Percentiles rank a stretch among this genome's conserved stretches.
phyloP scores from a whole-genome alignment of 1,140 invertebrate species.

The Aradophagus sp. region DNA sequence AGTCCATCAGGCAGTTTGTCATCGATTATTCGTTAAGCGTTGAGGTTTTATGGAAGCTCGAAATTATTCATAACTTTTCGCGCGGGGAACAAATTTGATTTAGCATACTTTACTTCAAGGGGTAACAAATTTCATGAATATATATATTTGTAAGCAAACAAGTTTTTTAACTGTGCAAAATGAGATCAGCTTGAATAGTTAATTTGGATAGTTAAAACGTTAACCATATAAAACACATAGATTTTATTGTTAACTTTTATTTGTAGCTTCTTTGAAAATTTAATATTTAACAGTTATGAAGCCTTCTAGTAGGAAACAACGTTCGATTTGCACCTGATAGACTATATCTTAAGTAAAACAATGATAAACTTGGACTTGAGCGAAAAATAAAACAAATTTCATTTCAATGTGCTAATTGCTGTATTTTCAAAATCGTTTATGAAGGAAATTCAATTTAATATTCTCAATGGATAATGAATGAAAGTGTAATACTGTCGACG shows the following conservation, averaged over 20 bases:
- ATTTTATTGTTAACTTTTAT: too few relatives aligned
- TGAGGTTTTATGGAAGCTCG: conserved; percentile 36
- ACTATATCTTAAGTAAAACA: conserved; percentile 27
- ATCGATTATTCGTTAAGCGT: conserved; percentile 31
- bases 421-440: conserved; percentile 24
- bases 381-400: conserved; percentile 24
- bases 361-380: conserved; percentile 16
- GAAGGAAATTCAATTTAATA: conserved; percentile 25
- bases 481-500: conserved; percentile 26
- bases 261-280: too few relatives aligned
- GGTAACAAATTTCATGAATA: background rate
- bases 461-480: conserved; percentile 12
- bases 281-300: too few relatives aligned
- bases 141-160: background rate
- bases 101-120: too few relatives aligned
- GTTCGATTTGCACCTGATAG: conserved; percentile 24
- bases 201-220: too few relatives aligned
- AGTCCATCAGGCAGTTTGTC: conserved; percentile 44
- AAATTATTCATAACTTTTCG: conserved; percentile 40
- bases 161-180: background rate
- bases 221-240: too few relatives aligned
- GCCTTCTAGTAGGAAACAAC: background rate
- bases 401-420: conserved; percentile 7
- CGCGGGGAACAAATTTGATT: conserved; percentile 11
- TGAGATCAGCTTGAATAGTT: too few relatives aligned